These are phyloP conservation scores for Sminthopsis crassicaudata DNA, from an alignment of 2,113 vertebrate species.

Conservation along the genomic window DNA sequence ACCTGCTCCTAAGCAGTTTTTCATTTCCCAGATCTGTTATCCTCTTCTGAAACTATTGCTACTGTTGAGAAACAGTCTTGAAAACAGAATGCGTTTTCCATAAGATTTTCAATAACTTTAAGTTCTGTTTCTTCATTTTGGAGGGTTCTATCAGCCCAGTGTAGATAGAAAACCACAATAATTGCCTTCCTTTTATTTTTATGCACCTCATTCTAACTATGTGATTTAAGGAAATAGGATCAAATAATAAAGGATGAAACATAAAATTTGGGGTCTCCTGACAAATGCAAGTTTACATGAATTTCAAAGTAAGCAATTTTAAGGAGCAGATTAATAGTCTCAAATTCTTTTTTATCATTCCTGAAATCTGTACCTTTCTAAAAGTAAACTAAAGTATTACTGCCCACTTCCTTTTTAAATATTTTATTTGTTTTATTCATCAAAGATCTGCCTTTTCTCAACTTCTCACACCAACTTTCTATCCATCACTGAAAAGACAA, in stretches of 20 bases:
- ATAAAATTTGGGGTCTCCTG: too few species aligned
- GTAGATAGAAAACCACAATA: background rate
- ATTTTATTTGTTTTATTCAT: too few species aligned
- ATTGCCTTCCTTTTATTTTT: background rate
- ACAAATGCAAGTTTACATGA: background rate
- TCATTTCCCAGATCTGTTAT: background rate
- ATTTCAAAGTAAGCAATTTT: too few species aligned
- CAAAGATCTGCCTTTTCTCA: too few species aligned
- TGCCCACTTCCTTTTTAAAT: too few species aligned
- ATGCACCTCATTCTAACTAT: background rate
- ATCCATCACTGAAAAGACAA: too few species aligned
- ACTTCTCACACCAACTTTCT: too few species aligned
- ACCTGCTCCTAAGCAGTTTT: background rate
- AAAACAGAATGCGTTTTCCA: background rate
- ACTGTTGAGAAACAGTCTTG: background rate
- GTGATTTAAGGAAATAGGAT: background rate
- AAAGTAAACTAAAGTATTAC: too few species aligned
- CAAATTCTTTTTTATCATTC: too few species aligned
- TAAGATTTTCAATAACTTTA: background rate
- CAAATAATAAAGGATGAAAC: background rate
- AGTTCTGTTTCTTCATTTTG: background rate
- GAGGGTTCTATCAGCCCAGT: background rate
- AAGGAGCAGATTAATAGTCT: too few species aligned
- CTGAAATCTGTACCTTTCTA: too few species aligned
- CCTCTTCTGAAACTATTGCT: background rate